A percentile compares a stretch with the other conserved stretches of the same genome.
Evolutionary conservation across 2,113 vertebrate genomes (phyloP).

Genomic region (Pedionomus torquatus): DNA sequence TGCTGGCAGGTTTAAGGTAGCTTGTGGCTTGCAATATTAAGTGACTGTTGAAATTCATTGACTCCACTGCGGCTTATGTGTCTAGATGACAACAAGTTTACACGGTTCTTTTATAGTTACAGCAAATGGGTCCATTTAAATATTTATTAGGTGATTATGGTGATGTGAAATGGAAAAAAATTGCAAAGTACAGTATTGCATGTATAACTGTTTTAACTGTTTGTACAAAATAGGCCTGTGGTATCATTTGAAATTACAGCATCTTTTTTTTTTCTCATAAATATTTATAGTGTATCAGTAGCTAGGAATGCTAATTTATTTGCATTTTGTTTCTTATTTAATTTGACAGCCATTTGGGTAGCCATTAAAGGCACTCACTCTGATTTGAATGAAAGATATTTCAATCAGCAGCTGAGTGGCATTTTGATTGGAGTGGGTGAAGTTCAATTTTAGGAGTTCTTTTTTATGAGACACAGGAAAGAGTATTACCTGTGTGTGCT

Average conservation of each 20-base stretch:
- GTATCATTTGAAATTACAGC: constrained; percentile 75
- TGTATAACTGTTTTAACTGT: constrained; percentile 75
- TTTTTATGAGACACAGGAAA: constrained; percentile 42
- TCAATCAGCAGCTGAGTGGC: constrained; percentile 51
- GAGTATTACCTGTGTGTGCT: background rate
- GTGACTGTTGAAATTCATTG: constrained; percentile 89
- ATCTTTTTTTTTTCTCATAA: constrained; percentile 78
- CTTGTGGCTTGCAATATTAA: constrained; percentile 85
- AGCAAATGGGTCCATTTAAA: constrained; percentile 85
- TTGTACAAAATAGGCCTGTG: constrained; percentile 66
- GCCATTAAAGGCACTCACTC: constrained; percentile 55
- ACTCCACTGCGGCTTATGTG: constrained; percentile 84
- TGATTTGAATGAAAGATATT: constrained; percentile 64
- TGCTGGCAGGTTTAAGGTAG: constrained; percentile 83
- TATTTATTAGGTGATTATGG: constrained; percentile 88
- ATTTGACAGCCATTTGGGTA: constrained; percentile 64
- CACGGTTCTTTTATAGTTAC: constrained; percentile 85
- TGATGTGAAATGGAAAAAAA: constrained; percentile 82
- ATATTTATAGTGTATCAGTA: constrained; percentile 76
- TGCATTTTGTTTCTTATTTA: constrained; percentile 76
- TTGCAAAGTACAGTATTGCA: constrained; percentile 74
- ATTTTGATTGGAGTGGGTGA: constrained; percentile 57
- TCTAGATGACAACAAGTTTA: constrained; percentile 88
- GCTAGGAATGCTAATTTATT: constrained; percentile 77
- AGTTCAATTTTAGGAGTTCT: constrained; percentile 41